These are phyloP conservation scores for Macrophya alboannulata DNA, from an alignment of 2,888 invertebrate species.

Conservation along the genomic window DNA sequence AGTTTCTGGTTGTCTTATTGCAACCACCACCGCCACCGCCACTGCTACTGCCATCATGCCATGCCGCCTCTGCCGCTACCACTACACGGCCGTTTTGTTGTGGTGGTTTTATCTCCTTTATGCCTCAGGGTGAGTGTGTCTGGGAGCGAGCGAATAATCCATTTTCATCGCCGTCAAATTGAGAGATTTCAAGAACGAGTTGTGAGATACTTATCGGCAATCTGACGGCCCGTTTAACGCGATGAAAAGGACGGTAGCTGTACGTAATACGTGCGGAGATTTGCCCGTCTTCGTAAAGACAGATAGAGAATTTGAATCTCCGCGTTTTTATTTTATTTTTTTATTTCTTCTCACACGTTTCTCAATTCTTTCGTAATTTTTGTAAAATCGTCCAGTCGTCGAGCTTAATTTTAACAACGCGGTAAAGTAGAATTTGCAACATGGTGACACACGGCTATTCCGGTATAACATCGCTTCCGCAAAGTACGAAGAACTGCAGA, in stretches of 20 bases:
- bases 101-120: constrained; percentile 20
- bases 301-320: neutral
- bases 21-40: neutral
- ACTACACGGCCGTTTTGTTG: neutral
- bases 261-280: neutral
- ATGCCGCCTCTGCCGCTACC: neutral
- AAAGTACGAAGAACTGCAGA: constrained; percentile 23
- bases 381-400: neutral
- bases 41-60: neutral
- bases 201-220: constrained; percentile 47
- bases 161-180: constrained; percentile 46
- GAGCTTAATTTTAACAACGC: neutral
- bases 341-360: neutral
- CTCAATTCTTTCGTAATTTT: neutral
- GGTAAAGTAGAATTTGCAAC: neutral
- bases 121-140: neutral
- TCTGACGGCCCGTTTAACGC: constrained; percentile 49
- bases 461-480: constrained; percentile 14
- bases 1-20: neutral
- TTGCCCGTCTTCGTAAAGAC: neutral
- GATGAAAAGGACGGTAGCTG: neutral
- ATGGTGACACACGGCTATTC: constrained; percentile 16
- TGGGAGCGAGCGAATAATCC: constrained; percentile 14
- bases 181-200: constrained; percentile 42
- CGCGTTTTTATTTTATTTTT: neutral